Conservation (phyloP, 2,888 invertebrate species). For the Mechanitis messenoides region DNA sequence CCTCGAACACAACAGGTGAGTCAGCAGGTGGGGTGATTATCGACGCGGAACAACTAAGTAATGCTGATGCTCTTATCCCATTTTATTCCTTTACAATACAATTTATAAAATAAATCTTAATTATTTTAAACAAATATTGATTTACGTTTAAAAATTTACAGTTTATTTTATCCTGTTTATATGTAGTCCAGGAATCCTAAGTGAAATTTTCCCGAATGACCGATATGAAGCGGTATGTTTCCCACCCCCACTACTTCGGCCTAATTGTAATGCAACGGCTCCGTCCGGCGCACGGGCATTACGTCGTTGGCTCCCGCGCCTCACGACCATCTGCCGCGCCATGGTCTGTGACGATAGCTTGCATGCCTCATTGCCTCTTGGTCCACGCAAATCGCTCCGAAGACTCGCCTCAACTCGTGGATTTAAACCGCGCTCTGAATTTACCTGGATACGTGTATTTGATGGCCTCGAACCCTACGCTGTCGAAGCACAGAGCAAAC, state of each 20-base stretch:
- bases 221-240: conserved; percentile 59
- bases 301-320: conserved; percentile 52
- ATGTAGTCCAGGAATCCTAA: conserved; percentile 16
- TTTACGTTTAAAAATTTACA: too few relatives aligned
- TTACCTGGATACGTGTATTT: conserved; percentile 80
- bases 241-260: conserved; percentile 73
- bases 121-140: not conserved
- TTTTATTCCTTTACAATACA: conserved; percentile 15
- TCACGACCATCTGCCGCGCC: conserved; percentile 44
- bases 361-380: conserved; percentile 70
- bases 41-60: conserved; percentile 54
- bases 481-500: conserved; percentile 70
- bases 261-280: conserved; percentile 69
- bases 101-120: too few relatives aligned
- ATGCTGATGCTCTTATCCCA: conserved; percentile 28
- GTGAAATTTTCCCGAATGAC: conserved; percentile 63
- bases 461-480: conserved; percentile 74
- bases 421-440: conserved; percentile 56
- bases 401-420: conserved; percentile 73
- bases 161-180: not conserved
- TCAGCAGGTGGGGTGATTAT: conserved; percentile 70
- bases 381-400: conserved; percentile 65
- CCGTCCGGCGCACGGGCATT: conserved; percentile 48
- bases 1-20: conserved; percentile 60
- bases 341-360: conserved; percentile 71